Conservation (phyloP, 2,888 invertebrate genomes). For the Stenurella melanura region DNA sequence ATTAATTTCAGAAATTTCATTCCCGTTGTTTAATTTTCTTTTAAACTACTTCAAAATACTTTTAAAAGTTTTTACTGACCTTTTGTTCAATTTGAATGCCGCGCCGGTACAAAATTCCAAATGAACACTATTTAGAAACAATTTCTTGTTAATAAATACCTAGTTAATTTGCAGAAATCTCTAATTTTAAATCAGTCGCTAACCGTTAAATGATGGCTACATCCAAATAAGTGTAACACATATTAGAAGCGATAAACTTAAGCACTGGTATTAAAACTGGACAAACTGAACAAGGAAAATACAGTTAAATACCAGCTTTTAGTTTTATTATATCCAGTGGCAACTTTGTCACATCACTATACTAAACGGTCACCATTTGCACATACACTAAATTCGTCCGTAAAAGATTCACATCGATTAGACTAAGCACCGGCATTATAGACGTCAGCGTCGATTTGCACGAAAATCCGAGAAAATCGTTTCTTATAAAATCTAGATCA, state of each 20-base stretch:
- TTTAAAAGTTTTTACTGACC: no score
- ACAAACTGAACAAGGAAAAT: not conserved
- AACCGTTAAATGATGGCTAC: not conserved
- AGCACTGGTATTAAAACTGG: conserved; percentile 17
- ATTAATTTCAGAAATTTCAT: no score
- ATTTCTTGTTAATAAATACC: not conserved
- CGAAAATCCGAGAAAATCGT: not conserved
- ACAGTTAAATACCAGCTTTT: no score
- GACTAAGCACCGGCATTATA: conserved; percentile 15
- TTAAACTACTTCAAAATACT: no score
- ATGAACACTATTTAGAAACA: not conserved
- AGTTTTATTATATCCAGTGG: not conserved
- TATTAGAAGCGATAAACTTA: not conserved
- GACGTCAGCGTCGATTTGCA: not conserved
- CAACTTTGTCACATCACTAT: not conserved
- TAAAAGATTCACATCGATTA: conserved; percentile 24
- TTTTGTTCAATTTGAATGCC: no score
- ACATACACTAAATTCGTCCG: not conserved
- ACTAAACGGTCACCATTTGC: not conserved
- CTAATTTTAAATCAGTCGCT: not conserved
- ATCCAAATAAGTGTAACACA: not conserved
- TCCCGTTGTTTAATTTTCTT: no score
- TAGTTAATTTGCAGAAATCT: not conserved
- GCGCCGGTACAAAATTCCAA: no score
- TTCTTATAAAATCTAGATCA: conserved; percentile 8